A percentile compares a stretch with the other conserved stretches of the same genome.
Conservation (phyloP, 2,888 invertebrate genomes). For the Acleris cristana region DNA sequence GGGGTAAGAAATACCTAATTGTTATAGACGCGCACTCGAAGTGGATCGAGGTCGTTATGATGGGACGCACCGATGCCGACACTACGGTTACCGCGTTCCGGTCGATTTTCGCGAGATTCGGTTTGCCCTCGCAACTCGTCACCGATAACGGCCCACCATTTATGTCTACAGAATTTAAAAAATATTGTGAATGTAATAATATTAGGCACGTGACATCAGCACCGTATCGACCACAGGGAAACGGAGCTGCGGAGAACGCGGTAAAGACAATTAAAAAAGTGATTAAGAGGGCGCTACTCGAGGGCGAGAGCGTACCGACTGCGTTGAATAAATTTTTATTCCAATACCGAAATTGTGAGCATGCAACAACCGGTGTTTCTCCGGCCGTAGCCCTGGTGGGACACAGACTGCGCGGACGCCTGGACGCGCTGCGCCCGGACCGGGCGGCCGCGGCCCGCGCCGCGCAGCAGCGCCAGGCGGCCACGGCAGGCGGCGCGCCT, state of each 20-base stretch:
- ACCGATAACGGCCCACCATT: conserved; percentile 47
- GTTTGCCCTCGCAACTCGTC: conserved; percentile 43
- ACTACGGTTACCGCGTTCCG: conserved; percentile 27
- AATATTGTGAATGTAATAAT: conserved; percentile 39
- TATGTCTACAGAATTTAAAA: conserved; percentile 38
- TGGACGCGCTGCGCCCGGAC: conserved; percentile 20
- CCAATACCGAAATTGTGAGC: conserved; percentile 40
- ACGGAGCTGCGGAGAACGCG: conserved; percentile 43
- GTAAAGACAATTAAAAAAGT: conserved; percentile 41
- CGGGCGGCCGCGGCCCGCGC: background rate
- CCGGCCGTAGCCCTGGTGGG: conserved; percentile 41
- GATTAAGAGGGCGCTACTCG: conserved; percentile 38
- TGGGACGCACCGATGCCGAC: conserved; percentile 4
- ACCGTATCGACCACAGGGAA: conserved; percentile 43
- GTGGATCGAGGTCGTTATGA: conserved; percentile 19
- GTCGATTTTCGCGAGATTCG: conserved; percentile 42
- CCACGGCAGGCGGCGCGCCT: no score
- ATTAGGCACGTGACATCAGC: conserved; percentile 28
- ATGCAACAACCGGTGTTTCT: conserved; percentile 38
- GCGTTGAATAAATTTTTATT: conserved; percentile 40
- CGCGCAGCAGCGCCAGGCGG: background rate
- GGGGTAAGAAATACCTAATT: conserved; percentile 8
- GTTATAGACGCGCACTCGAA: conserved; percentile 20
- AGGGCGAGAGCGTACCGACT: conserved; percentile 30
- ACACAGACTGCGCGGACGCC: conserved; percentile 10